A percentile compares a stretch with the other conserved stretches of the same genome.
phyloP scores from a whole-genome alignment of 2,797 vertebrate species.

The Neosilurus mollespiculum region DNA sequence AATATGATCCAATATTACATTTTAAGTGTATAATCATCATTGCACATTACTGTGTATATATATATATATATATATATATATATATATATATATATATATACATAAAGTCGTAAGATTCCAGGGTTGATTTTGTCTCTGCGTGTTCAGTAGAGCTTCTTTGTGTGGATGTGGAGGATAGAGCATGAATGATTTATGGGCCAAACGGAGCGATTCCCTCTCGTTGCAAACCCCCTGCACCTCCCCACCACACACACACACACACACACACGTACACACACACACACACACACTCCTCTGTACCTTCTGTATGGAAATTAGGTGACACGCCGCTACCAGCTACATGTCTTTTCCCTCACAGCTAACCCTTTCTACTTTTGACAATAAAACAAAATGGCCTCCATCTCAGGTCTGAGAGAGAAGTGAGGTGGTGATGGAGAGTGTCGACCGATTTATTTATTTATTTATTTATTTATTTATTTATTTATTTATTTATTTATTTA shows the following conservation, averaged over 20 bases:
- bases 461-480: too few species aligned
- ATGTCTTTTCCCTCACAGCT: slow-evolving; percentile 41
- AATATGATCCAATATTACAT: too few species aligned
- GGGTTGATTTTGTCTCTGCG: slow-evolving; percentile 21
- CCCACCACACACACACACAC: slow-evolving; percentile 29
- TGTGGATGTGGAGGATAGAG: slow-evolving; percentile 48
- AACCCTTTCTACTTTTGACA: slow-evolving; percentile 37
- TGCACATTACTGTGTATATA: not conserved
- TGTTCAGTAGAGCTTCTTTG: slow-evolving; percentile 47
- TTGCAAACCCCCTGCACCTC: slow-evolving; percentile 32
- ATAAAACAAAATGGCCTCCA: slow-evolving; percentile 43
- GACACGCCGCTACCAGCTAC: slow-evolving; percentile 12
- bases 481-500: too few species aligned
- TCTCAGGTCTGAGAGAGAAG: slow-evolving; percentile 6
- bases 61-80: too few species aligned
- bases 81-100: not conserved
- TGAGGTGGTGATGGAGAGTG: not conserved
- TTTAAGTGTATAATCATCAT: too few species aligned
- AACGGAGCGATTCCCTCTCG: slow-evolving; percentile 47
- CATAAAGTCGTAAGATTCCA: not conserved
- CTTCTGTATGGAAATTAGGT: slow-evolving; percentile 52
- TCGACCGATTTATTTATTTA: too few species aligned
- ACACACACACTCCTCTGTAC: slow-evolving; percentile 22
- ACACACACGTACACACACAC: slow-evolving; percentile 30
- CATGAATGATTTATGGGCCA: slow-evolving; percentile 60